Percentiles rank a stretch among this genome's conserved stretches.
These are phyloP conservation scores for Pogonognathellus flavescens DNA, from an alignment of 1,140 invertebrate genomes.

Conservation along the genomic window DNA sequence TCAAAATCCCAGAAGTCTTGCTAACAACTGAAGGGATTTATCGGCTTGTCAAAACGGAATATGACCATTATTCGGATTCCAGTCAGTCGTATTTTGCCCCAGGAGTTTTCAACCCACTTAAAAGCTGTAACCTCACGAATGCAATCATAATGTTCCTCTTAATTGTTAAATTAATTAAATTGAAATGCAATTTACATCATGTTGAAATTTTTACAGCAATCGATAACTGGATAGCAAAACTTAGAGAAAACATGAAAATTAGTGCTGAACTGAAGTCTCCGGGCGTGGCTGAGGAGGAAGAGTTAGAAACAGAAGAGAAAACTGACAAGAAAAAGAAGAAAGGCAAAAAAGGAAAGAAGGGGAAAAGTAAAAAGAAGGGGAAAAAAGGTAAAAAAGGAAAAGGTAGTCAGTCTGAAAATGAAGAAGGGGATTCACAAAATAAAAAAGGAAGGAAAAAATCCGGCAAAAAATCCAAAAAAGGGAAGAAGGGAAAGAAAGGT, in stretches of 20 bases:
- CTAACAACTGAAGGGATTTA: slow-evolving; percentile 57
- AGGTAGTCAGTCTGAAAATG: slow-evolving; percentile 17
- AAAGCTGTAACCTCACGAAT: slow-evolving; percentile 56
- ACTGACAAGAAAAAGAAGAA: slow-evolving; percentile 52
- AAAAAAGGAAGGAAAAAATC: slow-evolving; percentile 40
- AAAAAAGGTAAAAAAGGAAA: slow-evolving; percentile 40
- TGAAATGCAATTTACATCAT: background rate
- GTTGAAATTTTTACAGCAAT: slow-evolving; percentile 53
- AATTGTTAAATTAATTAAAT: background rate
- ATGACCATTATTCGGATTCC: slow-evolving; percentile 63
- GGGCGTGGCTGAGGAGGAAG: slow-evolving; percentile 12
- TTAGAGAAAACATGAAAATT: slow-evolving; percentile 11
- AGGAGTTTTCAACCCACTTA: slow-evolving; percentile 57
- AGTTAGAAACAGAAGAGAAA: slow-evolving; percentile 35
- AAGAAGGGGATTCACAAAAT: slow-evolving; percentile 36
- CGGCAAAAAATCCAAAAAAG: slow-evolving; percentile 29
- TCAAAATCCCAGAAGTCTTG: slow-evolving; percentile 62
- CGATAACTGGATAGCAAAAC: slow-evolving; percentile 55
- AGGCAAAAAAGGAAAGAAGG: slow-evolving; percentile 45
- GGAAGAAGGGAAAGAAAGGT: slow-evolving; percentile 38
- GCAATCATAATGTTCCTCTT: background rate
- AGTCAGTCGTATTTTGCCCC: slow-evolving; percentile 60
- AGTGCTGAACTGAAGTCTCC: slow-evolving; percentile 43
- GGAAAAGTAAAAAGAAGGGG: slow-evolving; percentile 48
- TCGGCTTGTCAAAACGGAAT: slow-evolving; percentile 61